These are phyloP conservation scores for Leptonema lineaticorne DNA, from an alignment of 1,140 invertebrate genomes.

Conservation along the genomic window DNA sequence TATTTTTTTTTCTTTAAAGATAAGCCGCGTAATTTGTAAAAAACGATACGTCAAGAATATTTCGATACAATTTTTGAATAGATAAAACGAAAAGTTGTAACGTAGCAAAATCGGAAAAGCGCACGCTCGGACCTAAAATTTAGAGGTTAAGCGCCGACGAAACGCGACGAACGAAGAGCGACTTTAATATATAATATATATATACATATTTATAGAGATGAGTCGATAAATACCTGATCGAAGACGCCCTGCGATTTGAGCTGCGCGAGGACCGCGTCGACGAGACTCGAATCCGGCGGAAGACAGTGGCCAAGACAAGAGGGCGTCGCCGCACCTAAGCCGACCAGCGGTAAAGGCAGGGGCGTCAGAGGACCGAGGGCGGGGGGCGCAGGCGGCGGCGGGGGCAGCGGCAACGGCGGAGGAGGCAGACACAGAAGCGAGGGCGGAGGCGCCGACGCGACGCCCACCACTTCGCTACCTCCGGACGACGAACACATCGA, in stretches of 20 bases:
- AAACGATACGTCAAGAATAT: no score
- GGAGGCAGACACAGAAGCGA: background rate
- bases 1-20: no score
- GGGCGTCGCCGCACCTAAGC: conserved; percentile 17
- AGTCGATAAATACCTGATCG: conserved; percentile 40
- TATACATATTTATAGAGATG: no score
- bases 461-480: no score
- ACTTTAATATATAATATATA: no score
- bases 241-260: conserved; percentile 39
- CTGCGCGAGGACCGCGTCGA: conserved; percentile 32
- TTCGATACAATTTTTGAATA: no score
- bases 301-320: conserved; percentile 24
- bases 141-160: no score
- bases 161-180: no score
- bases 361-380: conserved; percentile 29
- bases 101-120: no score
- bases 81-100: no score
- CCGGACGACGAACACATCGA: background rate
- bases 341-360: conserved; percentile 23
- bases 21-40: no score
- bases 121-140: no score
- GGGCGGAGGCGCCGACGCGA: background rate
- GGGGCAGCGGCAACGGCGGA: background rate
- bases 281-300: conserved; percentile 30
- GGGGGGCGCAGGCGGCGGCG: background rate